Base-by-base conservation (phyloP, 2,888 invertebrate species). In the Prosapia bicincta region DNA sequence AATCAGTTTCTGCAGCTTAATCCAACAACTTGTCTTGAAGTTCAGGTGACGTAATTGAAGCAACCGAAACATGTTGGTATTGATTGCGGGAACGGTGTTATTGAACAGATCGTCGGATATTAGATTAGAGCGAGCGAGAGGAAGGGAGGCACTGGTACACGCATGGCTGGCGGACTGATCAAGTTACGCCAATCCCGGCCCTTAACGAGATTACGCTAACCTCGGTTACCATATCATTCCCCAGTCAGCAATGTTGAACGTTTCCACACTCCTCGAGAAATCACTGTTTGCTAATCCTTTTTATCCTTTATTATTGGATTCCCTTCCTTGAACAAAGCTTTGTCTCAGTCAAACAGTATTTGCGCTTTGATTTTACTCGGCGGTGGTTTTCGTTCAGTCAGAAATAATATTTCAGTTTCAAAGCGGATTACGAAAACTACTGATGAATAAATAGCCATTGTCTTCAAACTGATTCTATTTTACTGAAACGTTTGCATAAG, bases 181-280 rank as follows among this genome's bases (percentile, higher is more conserved):
- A 43, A 38, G 43, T 76, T 73, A 76, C 76, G 70, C 26, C 73
- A 76, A 71, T 71, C 71, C 74, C 73, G 65, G 26, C 73, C n/a
- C 69, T 32, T 78, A 76, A 78, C 75, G 66, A 69, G 76, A 78
- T 78, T 78, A 78, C 74, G 28, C 76, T 76, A 76, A 78, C 78
- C 76, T 78, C 77, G 77, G 77, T 79, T 79, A 79, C 79, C 78
- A 78, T 79, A 79, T 79, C 79, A 79, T 79, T 79, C 78, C 76
- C 75, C 66, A 71, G 78, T 71, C 78, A 69, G 73, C 38, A 38
- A 38, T 38, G 38, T 13, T 13, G 38, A 38, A 38, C 72, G 71
- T 73, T 73, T 73, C 73, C 69, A 69, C 66, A 66, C 72, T 65
- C 73, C 76, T 69, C 68, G 76, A 72, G 73, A 69, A 73, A 76